A percentile compares a stretch with the other conserved stretches of the same genome.
These are phyloP conservation scores for Emys orbicularis DNA, from an alignment of 2,797 vertebrate genomes.

Conservation along the genomic window DNA sequence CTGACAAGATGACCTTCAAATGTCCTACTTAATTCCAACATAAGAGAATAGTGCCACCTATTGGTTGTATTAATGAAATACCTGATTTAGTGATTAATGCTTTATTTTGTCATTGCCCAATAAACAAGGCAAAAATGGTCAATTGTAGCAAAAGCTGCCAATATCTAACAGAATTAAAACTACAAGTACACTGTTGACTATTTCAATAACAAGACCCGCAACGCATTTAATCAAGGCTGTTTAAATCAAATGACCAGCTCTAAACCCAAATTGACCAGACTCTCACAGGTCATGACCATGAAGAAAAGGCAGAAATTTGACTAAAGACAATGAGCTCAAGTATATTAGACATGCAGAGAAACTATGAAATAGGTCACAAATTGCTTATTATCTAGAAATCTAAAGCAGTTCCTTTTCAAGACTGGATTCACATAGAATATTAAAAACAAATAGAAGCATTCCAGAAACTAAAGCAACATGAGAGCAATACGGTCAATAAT, in stretches of 20 bases:
- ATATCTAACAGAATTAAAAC: neutral
- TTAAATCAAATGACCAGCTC: neutral
- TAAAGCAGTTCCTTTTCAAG: neutral
- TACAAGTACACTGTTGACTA: neutral
- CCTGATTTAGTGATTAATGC: neutral
- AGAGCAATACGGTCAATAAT: neutral
- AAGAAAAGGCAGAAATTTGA: neutral
- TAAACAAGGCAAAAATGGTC: neutral
- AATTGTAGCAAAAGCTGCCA: neutral
- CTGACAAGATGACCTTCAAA: conserved; percentile 30
- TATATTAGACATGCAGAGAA: neutral
- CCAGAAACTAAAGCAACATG: neutral
- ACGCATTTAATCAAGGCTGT: neutral
- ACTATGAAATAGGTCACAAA: neutral
- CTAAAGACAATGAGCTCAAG: neutral
- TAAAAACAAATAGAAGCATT: neutral
- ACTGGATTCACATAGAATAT: neutral
- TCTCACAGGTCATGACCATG: neutral
- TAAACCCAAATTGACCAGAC: neutral
- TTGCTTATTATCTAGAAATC: neutral
- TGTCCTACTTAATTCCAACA: neutral
- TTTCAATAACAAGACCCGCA: neutral
- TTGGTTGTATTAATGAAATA: neutral
- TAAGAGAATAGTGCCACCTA: conserved; percentile 60
- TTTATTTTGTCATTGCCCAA: neutral